Evolutionary conservation across 2,797 vertebrate species (phyloP).

Genomic region (Champsocephalus esox): DNA sequence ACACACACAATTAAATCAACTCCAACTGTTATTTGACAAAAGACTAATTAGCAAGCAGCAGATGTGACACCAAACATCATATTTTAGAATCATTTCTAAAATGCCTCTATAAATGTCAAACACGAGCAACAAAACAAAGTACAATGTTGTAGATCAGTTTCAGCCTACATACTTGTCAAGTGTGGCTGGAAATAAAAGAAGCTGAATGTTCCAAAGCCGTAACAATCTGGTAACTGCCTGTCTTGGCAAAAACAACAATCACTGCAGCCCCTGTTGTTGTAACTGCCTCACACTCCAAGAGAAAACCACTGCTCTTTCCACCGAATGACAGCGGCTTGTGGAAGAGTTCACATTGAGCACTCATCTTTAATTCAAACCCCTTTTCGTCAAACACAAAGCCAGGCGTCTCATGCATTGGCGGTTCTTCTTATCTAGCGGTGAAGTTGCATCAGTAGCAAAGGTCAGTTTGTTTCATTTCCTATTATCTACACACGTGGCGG

Average conservation of each 20-base stretch:
- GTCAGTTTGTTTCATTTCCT: conserved; percentile 53
- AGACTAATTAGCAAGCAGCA: conserved; percentile 6
- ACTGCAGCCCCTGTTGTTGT: neutral
- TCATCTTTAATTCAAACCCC: conserved; percentile 37
- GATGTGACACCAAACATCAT: neutral
- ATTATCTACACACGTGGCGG: neutral
- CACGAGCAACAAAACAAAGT: neutral
- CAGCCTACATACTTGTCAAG: neutral
- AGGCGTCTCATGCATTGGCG: conserved; percentile 15
- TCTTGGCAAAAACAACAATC: conserved; percentile 23
- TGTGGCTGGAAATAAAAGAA: conserved; percentile 13
- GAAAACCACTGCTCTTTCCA: conserved; percentile 29
- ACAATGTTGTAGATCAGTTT: neutral
- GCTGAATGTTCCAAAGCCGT: neutral
- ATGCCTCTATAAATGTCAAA: neutral
- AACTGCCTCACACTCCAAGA: conserved; percentile 16
- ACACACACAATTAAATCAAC: neutral
- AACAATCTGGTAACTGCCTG: neutral
- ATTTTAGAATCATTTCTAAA: neutral
- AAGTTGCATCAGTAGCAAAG: conserved; percentile 32
- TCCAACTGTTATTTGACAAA: too few species aligned
- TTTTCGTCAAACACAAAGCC: conserved; percentile 8
- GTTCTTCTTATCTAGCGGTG: conserved; percentile 10
- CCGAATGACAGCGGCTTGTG: conserved; percentile 17
- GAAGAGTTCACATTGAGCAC: conserved; percentile 29